Base-by-base conservation (phyloP, 1,140 invertebrate species). In the Seison nebaliae region DNA sequence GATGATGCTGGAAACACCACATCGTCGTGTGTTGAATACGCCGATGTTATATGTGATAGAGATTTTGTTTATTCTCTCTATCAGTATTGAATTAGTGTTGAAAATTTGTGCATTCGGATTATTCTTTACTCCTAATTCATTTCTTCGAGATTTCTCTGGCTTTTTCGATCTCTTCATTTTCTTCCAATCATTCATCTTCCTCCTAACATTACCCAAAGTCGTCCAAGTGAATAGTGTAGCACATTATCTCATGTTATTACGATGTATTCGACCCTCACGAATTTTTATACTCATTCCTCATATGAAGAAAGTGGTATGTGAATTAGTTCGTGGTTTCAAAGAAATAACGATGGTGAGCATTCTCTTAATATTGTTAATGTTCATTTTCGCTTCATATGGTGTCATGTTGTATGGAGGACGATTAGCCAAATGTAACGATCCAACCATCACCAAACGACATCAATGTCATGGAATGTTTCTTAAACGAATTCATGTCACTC, bases 261-360 rank as follows among this genome's bases (percentile, higher is more conserved):
- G 91, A 18, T 94, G 88, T 59, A 70, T 96, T 21, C 67, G 91
- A 11, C 91, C 91, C 3, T 60, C 98, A 21, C 59, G 91, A 43
- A 96, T 98, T 45, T 96, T 96, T 54, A 88, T 80, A 11, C 63
- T 98, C 21, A 84, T 98, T 11, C 91, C 91, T 37, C 88, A 98
- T 53, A 96, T 98, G 83, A 67, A 86, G 44, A 86, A 91, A 65
- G 91, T 98, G 16, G 88, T 98, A 17, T 93, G 83, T 55, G 91
- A 98, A 55, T 63, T 98, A 19, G 91, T 84, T 49, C 66, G 83
- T 44, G 88, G 91, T n/a, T 98, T 96, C 59, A 96, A 93, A 60
- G 88, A 98, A 65, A 98, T 98, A 47, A 55, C 93, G 16, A 62
- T 98, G 52, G 86, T 86, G 61, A 93, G 84, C 1, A 83, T 88